These are phyloP conservation scores for Drosophila mimica DNA, from an alignment of 2,888 invertebrate genomes.

Conservation along the genomic window DNA sequence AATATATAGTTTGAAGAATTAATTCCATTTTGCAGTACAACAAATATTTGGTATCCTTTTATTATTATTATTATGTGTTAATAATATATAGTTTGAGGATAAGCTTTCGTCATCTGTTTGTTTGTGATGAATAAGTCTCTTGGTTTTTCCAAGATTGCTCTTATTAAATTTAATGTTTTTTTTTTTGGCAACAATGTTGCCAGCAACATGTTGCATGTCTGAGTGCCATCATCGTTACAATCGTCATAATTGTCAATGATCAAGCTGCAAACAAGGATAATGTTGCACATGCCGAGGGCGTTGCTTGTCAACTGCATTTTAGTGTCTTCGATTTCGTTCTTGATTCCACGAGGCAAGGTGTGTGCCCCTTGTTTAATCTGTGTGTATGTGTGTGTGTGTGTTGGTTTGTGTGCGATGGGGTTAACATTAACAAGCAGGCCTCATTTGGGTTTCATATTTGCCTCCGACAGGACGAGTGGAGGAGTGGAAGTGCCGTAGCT, in stretches of 20 bases:
- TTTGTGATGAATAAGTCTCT: neutral
- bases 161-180: slow-evolving; percentile 2
- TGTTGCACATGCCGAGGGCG: slow-evolving; percentile 76
- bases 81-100: neutral
- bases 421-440: slow-evolving; percentile 37
- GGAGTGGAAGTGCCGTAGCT: slow-evolving; percentile 66
- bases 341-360: slow-evolving; percentile 66
- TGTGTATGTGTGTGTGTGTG: slow-evolving; percentile 16
- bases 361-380: slow-evolving; percentile 18
- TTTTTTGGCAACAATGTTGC: slow-evolving; percentile 46
- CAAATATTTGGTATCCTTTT: neutral
- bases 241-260: slow-evolving; percentile 40
- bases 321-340: slow-evolving; percentile 67
- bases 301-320: slow-evolving; percentile 69
- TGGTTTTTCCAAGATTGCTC: neutral
- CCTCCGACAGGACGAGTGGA: slow-evolving; percentile 40
- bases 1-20: neutral
- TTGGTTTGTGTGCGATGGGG: slow-evolving; percentile 54
- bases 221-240: slow-evolving; percentile 11
- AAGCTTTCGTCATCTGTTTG: neutral
- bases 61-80: neutral
- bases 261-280: slow-evolving; percentile 53
- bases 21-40: neutral
- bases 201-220: slow-evolving; percentile 32
- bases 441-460: slow-evolving; percentile 61